Base-by-base conservation (phyloP, 1,140 invertebrate genomes). In the Arctopsyche grandis region DNA sequence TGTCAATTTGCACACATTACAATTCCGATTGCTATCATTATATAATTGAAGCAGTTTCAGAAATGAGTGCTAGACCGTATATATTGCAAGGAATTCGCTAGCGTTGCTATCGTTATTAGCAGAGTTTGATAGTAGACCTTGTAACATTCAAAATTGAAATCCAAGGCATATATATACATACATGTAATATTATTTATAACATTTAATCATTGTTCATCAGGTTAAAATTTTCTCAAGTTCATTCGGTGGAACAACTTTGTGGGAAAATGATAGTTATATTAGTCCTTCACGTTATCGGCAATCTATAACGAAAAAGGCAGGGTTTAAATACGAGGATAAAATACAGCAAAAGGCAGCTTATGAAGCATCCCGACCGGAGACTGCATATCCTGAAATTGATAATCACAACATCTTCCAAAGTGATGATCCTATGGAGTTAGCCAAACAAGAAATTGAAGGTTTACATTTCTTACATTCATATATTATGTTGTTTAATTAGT, bases 231-330 rank as follows among this genome's bases (percentile, higher is more conserved):
- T 99, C 89, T 93, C 93, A 79, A 95, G 94, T n/a, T 98, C 97
- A 85, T 99, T 99, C 89, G 93, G 94, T 75, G 98, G 98, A 24
- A 88, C 92, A 77, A 93, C 96, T 16, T 86, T 99, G 21, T 99
- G 97, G 94, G 94, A 97, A 83, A 99, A 99, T 91, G 92, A 95
- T 0, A 86, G 93, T 83, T 99, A 98, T 89, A 89, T 98, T 0
- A 96, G 96, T 79, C 98, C 98, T 14, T 93, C 96, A 76, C 93
- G 93, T 90, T 91, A 94, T 84, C 89, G 95, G 63, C 91, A 93
- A 86, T 88, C 90, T 38, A 83, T 95, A 3, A 91, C 90, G 69
- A 91, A 93, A 84, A 90, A 90, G 77, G 92, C 93, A 80, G 93
- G 91, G 80, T 88, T 91, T 70, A 96, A 95, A 85, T 97, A 97